Evolutionary conservation across 2,113 vertebrate species (phyloP), one percentile per base, ranked within the genome.

Genomic region (Entosphenus tridentatus): DNA sequence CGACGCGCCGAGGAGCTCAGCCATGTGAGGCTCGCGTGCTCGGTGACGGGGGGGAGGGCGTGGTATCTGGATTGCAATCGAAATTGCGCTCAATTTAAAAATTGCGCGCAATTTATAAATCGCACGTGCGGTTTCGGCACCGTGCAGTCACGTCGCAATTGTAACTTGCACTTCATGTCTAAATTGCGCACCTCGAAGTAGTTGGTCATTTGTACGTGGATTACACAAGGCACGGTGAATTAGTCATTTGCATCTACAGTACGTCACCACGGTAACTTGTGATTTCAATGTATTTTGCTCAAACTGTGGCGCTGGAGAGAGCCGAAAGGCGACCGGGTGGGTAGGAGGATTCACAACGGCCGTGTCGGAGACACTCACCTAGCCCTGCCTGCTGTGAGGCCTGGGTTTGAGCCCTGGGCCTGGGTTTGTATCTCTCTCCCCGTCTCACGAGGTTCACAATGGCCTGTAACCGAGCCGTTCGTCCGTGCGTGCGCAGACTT

Each of bases 1-100:
- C 82, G 84, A 70, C 80, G 80, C 67, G 73, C 87, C 2, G 84
- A 90, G 18, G 86, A 88, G 67, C 81, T 92, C 14, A 86, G 89
- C 75, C 86, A 88, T 89, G 92, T 95, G 73, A 65, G 70, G n/a
- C 57, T 59, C 9, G 54, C 21, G 16, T n/a, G 57, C 14, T 1
- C 16, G 57, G 56, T 69, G 54, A 69, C 56, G 55, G 6, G 8
- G n/a, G 57, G 16, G 57, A 11, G 57, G 6, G 11, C 13, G 13
- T 59, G 12, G 10, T 39, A 18, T 21, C 13, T 69, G 39, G 39
- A 39, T 7, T 39, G 39, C 39, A 39, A 39, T 39, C 39, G 39
- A 39, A 39, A 39, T 39, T 39, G 39, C 39, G 39, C 39, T 5
- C 39, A 39, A 21, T 56, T 56, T 13, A 56, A 11, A 67, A 67